Base-by-base conservation (phyloP, 2,113 vertebrate species). In the Abramis brama region DNA sequence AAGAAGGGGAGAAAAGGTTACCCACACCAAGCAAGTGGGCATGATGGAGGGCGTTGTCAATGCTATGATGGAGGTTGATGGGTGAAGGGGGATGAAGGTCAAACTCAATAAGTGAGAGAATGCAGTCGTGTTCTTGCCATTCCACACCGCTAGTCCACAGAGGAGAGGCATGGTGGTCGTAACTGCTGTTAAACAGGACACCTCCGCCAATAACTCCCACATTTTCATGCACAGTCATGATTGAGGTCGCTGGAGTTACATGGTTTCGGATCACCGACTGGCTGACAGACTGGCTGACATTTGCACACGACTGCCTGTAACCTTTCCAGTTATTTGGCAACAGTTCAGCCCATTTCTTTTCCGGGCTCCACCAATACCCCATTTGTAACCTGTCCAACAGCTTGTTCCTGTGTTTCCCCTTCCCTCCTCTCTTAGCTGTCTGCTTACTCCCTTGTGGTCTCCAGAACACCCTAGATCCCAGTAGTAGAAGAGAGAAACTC, bases 61-160 rank as follows among this genome's bases (percentile, higher is more conserved):
- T 97, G 93, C 96, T 97, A 74, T 93, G 94, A 76, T 96, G 95
- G 79, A 98, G 93, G 92, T 97, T 96, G 66, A 97, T 96, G 78
- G 97, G 97, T 23, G 97, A 97, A 0, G 93, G 97, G 0, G 97
- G 96, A 12, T 91, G 88, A 91, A 96, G 94, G 87, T 94, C 95
- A 78, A 97, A 93, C 82, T 98, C 97, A 4, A 96, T 94, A 59
- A 97, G 88, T 0, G 96, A 97, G 0, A 96, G 94, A 25, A 96
- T 89, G 0, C 94, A 96, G 33, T 95, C 93, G 15, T 87, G 89
- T 90, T 96, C 92, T 9, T 77, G 88, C 85, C 17, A 88, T 84
- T 86, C 91, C 90, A 81, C 91, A 92, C 88, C 94, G 87, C 89
- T 91, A 55, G 91, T 92, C 89, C 94, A 89, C 90, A 95, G 87